Base-by-base conservation (phyloP, 1,140 invertebrate species). In the Subanguina moxae region DNA sequence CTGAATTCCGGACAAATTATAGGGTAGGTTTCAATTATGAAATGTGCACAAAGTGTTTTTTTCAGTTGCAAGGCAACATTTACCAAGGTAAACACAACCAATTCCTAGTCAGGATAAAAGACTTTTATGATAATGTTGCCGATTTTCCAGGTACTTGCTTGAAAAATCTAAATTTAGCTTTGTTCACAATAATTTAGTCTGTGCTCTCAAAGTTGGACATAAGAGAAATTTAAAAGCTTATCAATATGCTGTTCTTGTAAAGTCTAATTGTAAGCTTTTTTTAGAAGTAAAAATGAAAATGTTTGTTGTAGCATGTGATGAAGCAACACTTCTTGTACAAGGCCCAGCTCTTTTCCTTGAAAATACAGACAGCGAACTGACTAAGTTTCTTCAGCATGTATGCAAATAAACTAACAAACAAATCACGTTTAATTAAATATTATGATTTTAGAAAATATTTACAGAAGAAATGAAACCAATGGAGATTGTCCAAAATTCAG, bases 331-430 rank as follows among this genome's bases (percentile, higher is more conserved):
- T 57, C 3, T 57, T 23, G 52, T 57, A 3, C 52, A 57, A 28
- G 52, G 11, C 11, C 52, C 52, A 25, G 52, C 21, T 30, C 28
- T 30, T 5, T 57, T 57, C 52, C 28, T 57, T 5, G 11, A 23
- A 28, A 3, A 57, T 5, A 28, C 21, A 23, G 52, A 57, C 28
- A 57, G 27, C 11, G 52, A 57, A 11, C 52, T 57, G 52, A 57
- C 52, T 11, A 57, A 57, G 11, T 57, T 57, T 57, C 28, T 57
- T 23, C 52, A 57, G 11, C 52, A 57, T 30, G 52, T 57, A 57
- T 5, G 52, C 11, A n/a, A 46, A 38, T 38, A 3, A 38, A 38
- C 32, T 38, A 11, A 11, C 32, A 38, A 38, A 38, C 11, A 38
- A 38, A 23, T 5, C 11, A 5, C 21, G 52, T 25, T 25, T 57